These are phyloP conservation scores for Elymnias hypermnestra DNA, from an alignment of 1,140 invertebrate species.

Conservation along the genomic window DNA sequence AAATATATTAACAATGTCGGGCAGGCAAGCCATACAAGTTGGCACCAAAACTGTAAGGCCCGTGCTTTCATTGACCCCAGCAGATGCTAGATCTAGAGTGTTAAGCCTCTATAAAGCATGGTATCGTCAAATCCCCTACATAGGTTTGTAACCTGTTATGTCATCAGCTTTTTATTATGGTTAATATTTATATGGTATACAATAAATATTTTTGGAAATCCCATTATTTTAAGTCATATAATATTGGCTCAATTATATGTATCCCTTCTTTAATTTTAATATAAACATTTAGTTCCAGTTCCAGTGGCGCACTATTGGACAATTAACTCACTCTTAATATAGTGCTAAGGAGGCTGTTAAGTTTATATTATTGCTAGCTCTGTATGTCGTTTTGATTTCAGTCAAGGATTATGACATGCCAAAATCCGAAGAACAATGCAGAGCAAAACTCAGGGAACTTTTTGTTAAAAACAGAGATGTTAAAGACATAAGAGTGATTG, in stretches of 20 bases:
- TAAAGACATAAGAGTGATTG: slow-evolving; percentile 91
- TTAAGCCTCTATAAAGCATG: slow-evolving; percentile 94
- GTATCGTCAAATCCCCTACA: slow-evolving; percentile 88
- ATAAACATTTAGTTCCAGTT: no score
- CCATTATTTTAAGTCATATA: no score
- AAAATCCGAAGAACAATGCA: slow-evolving; percentile 81
- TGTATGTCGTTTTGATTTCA: no score
- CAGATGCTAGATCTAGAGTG: slow-evolving; percentile 88
- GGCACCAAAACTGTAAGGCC: slow-evolving; percentile 86
- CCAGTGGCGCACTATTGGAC: no score
- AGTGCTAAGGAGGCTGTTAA: no score
- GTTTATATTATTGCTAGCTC: no score
- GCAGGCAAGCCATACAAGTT: slow-evolving; percentile 74
- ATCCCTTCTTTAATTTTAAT: no score
- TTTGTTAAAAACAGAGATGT: slow-evolving; percentile 86
- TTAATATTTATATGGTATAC: no score
- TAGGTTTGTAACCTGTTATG: slow-evolving; percentile 79
- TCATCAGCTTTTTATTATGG: slow-evolving; percentile 36
- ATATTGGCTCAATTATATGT: no score
- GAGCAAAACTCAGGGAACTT: slow-evolving; percentile 85
- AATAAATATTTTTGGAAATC: no score
- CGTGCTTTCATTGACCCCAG: slow-evolving; percentile 85
- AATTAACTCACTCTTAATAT: no score
- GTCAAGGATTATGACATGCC: slow-evolving; percentile 89
- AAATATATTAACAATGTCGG: no score